These are phyloP conservation scores for Pegoplata infirma DNA, from an alignment of 2,888 invertebrate genomes.

Conservation along the genomic window DNA sequence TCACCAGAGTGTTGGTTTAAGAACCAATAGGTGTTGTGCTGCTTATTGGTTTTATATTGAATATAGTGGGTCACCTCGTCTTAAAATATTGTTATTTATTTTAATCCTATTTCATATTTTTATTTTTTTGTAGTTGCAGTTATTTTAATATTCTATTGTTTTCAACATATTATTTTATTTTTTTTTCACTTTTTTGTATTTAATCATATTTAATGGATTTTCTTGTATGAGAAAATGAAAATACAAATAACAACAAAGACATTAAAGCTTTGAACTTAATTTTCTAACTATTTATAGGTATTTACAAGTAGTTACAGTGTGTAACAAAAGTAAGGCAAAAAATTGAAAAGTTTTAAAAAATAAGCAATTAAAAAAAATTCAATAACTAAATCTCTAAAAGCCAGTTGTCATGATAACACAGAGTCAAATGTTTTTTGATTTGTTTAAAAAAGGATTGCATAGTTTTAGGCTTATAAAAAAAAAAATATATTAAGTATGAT, in stretches of 20 bases:
- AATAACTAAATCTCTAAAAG: no score
- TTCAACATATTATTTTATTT: not conserved
- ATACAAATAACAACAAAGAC: constrained; percentile 3
- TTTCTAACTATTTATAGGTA: constrained; percentile 31
- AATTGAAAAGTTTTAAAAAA: no score
- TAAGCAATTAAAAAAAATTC: no score
- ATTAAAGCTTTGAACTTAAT: constrained; percentile 60
- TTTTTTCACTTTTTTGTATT: constrained; percentile 37
- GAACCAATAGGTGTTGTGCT: not conserved
- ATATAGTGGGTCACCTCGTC: constrained; percentile 54
- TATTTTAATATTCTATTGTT: constrained; percentile 16
- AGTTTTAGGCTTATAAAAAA: no score
- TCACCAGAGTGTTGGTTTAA: not conserved
- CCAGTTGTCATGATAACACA: no score
- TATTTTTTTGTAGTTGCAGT: constrained; percentile 18
- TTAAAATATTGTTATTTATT: constrained; percentile 59
- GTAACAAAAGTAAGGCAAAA: constrained; percentile 10
- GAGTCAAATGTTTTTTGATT: no score
- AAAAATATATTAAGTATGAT: no score
- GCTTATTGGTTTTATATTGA: constrained; percentile 23
- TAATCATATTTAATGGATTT: constrained; percentile 59
- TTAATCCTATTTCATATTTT: constrained; percentile 60
- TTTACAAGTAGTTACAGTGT: constrained; percentile 31
- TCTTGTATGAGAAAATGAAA: constrained; percentile 46
- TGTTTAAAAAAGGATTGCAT: no score